These are phyloP conservation scores for Thermophis baileyi DNA, from an alignment of 2,113 vertebrate species.

Conservation along the genomic window DNA sequence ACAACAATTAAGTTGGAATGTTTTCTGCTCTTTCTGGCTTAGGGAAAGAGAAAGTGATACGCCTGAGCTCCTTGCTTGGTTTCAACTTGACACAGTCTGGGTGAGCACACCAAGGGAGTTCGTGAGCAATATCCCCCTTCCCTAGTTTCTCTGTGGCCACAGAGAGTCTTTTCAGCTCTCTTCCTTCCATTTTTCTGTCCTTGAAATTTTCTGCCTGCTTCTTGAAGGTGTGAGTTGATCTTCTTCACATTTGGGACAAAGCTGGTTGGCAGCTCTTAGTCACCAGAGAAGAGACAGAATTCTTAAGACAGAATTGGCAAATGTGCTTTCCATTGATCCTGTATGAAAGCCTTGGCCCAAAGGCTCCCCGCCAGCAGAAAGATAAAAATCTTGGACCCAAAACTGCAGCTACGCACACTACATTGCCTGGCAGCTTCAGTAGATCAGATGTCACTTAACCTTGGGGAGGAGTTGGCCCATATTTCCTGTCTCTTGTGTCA, in stretches of 20 bases:
- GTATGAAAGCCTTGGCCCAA: slow-evolving; percentile 47
- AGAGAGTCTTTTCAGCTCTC: fast-evolving
- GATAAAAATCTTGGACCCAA: slow-evolving; percentile 56
- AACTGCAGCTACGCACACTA: not conserved
- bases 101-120: fast-evolving
- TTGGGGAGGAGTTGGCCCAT: slow-evolving; percentile 30
- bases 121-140: not conserved
- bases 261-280: slow-evolving; percentile 28
- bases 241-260: not conserved
- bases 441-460: slow-evolving; percentile 5
- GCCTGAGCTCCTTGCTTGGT: not conserved
- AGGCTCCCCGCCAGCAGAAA: slow-evolving; percentile 29
- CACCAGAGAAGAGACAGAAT: slow-evolving; percentile 14
- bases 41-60: not conserved
- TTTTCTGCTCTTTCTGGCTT: not conserved
- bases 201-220: not conserved
- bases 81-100: not conserved
- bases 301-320: slow-evolving; percentile 26
- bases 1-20: not conserved
- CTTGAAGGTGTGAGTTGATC: not conserved
- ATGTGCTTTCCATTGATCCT: slow-evolving; percentile 29
- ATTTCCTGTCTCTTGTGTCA: not conserved
- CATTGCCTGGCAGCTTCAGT: slow-evolving; percentile 26
- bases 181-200: not conserved
- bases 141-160: not conserved